Conservation (phyloP, 2,797 vertebrate species). For the Phataginus tetradactyla region DNA sequence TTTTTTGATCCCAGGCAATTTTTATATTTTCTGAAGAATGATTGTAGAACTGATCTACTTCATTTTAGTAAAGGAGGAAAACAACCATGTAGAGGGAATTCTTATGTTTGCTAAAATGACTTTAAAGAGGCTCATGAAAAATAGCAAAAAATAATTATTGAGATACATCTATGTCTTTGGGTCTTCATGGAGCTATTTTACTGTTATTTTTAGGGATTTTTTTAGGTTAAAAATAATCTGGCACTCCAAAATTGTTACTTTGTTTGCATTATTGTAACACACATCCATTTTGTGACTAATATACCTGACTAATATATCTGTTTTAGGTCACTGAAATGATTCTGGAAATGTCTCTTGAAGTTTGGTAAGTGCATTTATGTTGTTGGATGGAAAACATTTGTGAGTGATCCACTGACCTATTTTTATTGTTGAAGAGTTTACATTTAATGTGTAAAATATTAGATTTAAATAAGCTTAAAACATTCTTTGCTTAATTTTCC, state of each 20-base stretch:
- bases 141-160: neutral
- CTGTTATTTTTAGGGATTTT: neutral
- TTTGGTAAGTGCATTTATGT: conserved; percentile 92
- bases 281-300: conserved; percentile 53
- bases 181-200: neutral
- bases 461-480: too few relatives aligned
- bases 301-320: conserved; percentile 62
- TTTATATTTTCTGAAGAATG: neutral
- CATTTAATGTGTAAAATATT: conserved; percentile 18
- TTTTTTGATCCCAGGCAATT: neutral
- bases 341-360: conserved; percentile 94
- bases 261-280: neutral
- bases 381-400: neutral
- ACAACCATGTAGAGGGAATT: neutral
- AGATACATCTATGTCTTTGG: neutral
- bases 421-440: neutral
- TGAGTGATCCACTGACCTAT: neutral
- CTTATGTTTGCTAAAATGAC: neutral
- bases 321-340: conserved; percentile 94
- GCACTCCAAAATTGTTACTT: neutral
- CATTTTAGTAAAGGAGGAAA: neutral
- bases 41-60: neutral
- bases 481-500: neutral
- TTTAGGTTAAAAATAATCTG: conserved; percentile 7
- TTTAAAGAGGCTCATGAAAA: neutral